phyloP scores from a whole-genome alignment of 2,888 invertebrate genomes.

The Epirrita christyi region DNA sequence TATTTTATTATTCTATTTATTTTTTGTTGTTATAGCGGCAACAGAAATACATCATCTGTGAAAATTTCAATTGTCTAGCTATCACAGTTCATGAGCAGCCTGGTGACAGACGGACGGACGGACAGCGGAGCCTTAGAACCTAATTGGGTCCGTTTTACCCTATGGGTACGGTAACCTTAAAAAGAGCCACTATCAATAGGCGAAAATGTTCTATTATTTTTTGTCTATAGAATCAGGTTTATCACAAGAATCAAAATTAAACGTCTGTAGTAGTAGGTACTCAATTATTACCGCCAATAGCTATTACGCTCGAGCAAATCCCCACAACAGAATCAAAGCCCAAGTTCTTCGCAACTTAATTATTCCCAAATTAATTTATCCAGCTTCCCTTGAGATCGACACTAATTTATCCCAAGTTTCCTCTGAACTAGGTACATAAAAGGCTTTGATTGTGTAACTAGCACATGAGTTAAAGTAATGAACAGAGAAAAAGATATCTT shows the following conservation, averaged over 20 bases:
- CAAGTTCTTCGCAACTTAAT: conserved; percentile 6
- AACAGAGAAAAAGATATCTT: too few relatives aligned
- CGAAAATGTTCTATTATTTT: neutral
- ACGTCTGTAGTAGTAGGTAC: neutral
- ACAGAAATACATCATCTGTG: too few relatives aligned
- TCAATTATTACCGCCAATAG: neutral
- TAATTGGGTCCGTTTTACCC: too few relatives aligned
- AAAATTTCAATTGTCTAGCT: too few relatives aligned
- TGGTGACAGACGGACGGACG: too few relatives aligned
- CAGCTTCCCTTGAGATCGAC: conserved; percentile 26
- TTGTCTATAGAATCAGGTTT: neutral
- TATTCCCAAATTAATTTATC: conserved; percentile 15
- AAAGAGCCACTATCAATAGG: too few relatives aligned
- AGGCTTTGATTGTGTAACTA: conserved; percentile 39
- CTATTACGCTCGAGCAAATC: neutral
- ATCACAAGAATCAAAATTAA: neutral
- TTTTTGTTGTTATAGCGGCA: too few relatives aligned
- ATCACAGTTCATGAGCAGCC: too few relatives aligned
- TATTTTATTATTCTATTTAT: too few relatives aligned
- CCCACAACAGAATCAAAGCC: conserved; percentile 6
- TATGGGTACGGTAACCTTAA: too few relatives aligned
- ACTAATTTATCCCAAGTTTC: conserved; percentile 30
- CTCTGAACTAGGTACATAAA: conserved; percentile 35
- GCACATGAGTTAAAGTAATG: neutral
- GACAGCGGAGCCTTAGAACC: too few relatives aligned